Base-by-base conservation (phyloP, 2,888 invertebrate species). In the Corbicula japonica region DNA sequence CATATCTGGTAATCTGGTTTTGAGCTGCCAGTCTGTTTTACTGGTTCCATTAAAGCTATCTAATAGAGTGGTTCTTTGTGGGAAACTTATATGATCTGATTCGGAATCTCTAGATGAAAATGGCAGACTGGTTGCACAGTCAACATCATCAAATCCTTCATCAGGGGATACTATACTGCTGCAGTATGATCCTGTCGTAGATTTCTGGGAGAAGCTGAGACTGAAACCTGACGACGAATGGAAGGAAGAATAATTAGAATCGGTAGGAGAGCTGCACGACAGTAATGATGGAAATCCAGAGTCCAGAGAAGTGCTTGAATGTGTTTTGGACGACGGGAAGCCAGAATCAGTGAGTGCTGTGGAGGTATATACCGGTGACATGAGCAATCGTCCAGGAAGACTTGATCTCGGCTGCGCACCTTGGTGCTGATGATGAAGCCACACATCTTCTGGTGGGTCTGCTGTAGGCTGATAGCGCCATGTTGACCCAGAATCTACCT, bases 401-500 rank as follows among this genome's bases (percentile, higher is more conserved):
- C 38, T 66, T 15, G 66, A 23, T 54, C n/a, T 66, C 58, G 23
- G 35, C 30, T 54, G n/a, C 35, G 38, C 50, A 38, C 15, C 38
- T 30, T 30, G 66, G 28, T 38, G 52, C 23, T 8, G 38, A 41
- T 41, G 32, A 10, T 38, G n/a, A 2, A 50, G 32, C 66, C 66
- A 66, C 0, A 38, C 54, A 28, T 66, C 66, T 21, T 66, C 54
- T 28, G 35, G 21, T 35, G 10, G 35, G 32, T n/a, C n/a, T n/a
- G n/a, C n/a, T n/a, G n/a, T n/a, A n/a, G 38, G 18, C 41, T 35
- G 30, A 54, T 54, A 18, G 48, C n/a, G 35, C 75, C 71, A 61
- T 12, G 38, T 61, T 28, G 74, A 61, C 21, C 75, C 71, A 26
- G 79, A 38, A 21, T 79, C 79, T 21, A 79, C 60, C 32, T 79